Percentiles rank a stretch among this genome's conserved stretches.
These are phyloP conservation scores for Ophioninae sp. DNA, from an alignment of 2,888 invertebrate species.

Conservation along the genomic window DNA sequence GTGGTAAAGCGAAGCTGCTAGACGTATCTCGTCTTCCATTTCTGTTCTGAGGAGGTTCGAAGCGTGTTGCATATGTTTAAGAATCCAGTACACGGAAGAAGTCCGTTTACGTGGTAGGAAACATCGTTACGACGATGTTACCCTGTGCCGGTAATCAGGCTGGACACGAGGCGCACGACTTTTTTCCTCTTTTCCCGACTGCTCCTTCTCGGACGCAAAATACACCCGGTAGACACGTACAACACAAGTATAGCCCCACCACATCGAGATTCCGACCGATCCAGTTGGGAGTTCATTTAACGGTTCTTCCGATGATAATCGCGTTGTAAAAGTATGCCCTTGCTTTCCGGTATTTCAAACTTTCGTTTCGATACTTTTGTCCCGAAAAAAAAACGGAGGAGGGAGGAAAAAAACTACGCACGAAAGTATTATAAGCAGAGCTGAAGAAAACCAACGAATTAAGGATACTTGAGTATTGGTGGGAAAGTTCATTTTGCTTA, in stretches of 20 bases:
- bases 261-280: slow-evolving; percentile 15
- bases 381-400: not conserved
- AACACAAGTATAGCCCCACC: not conserved
- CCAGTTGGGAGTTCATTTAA: slow-evolving; percentile 39
- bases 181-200: slow-evolving; percentile 17
- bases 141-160: slow-evolving; percentile 44
- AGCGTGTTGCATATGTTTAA: not conserved
- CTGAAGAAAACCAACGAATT: no score
- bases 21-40: slow-evolving; percentile 22
- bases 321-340: slow-evolving; percentile 27
- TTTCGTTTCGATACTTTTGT: not conserved
- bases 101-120: not conserved
- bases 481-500: no score
- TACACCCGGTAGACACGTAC: slow-evolving; percentile 10
- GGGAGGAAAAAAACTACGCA: not conserved
- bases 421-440: not conserved
- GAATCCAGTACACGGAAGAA: not conserved
- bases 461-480: no score
- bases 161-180: slow-evolving; percentile 27
- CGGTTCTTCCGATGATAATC: slow-evolving; percentile 45
- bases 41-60: not conserved
- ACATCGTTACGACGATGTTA: not conserved
- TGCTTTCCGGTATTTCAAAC: slow-evolving; percentile 13
- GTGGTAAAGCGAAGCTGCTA: not conserved
- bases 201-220: slow-evolving; percentile 8